A percentile compares a stretch with the other conserved stretches of the same genome.
Evolutionary conservation across 2,797 vertebrate genomes (phyloP).

Genomic region (Siniperca obscura): DNA sequence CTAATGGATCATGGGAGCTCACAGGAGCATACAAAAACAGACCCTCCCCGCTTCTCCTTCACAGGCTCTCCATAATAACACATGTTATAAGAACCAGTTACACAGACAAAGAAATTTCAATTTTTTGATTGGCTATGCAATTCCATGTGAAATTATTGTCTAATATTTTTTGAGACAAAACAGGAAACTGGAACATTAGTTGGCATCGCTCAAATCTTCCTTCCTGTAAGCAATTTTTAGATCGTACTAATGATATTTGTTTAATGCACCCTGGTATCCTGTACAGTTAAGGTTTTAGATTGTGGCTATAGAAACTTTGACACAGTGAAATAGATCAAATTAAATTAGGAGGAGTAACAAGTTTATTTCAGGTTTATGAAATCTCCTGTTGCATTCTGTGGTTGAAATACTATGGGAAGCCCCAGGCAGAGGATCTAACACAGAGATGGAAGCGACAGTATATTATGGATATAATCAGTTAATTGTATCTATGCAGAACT

Average conservation of each 20-base stretch:
- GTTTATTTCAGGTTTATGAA: conserved; percentile 53
- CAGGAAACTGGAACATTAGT: neutral
- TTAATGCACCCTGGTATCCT: neutral
- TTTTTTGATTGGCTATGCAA: neutral
- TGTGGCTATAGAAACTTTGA: conserved; percentile 3
- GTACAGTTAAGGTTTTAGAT: conserved; percentile 1
- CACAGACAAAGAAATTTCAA: neutral
- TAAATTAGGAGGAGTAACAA: conserved; percentile 36
- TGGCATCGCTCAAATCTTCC: neutral
- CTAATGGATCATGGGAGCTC: conserved; percentile 76
- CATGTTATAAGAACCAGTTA: neutral
- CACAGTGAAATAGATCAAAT: conserved; percentile 19
- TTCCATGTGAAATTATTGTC: conserved; percentile 1
- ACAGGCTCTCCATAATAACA: conserved; percentile 22
- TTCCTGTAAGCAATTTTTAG: neutral
- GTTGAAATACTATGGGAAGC: conserved; percentile 49
- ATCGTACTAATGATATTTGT: conserved; percentile 32
- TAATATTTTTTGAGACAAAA: conserved; percentile 10
- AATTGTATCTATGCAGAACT: conserved; percentile 47
- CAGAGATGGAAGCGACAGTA: conserved; percentile 18
- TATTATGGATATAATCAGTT: conserved; percentile 40
- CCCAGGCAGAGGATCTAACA: conserved; percentile 51
- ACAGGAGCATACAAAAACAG: conserved; percentile 79
- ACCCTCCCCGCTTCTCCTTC: conserved; percentile 42
- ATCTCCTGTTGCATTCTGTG: conserved; percentile 22